Base-by-base conservation (phyloP, 2,888 invertebrate species). In the Phengaris arion region DNA sequence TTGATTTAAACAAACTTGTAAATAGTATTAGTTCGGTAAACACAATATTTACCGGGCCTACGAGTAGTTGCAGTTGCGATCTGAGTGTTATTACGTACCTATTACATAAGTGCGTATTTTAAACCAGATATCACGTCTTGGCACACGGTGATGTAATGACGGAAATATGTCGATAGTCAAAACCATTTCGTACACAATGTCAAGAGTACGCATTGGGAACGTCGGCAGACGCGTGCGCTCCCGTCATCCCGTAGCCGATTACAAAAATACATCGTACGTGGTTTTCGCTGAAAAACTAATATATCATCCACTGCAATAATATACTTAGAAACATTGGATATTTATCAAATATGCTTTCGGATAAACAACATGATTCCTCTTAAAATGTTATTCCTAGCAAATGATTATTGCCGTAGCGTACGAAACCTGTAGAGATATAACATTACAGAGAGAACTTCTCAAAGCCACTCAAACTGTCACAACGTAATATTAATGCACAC, bases 161-260 rank as follows among this genome's bases (percentile, higher is more conserved):
- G 77, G 80, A 85, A 85, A 84, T 83, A 88, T 86, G 87, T 84
- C 85, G 87, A 85, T 84, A 75, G 54, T 70, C 51, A 57, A 35
- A 54, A 74, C 48, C 68, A 22, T 51, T 80, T 79, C 81, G 81
- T 80, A 80, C 80, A 85, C 91, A 92, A 91, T 91, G 92, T 92
- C 91, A 91, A 92, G 91, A 88, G 84, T 89, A 91, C 87, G 85
- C 80, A 81, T 82, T 81, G 81, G 83, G 82, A 79, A 78, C 55
- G 55, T 13, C 68, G 59, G 46, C 15, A 51, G 74, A 74, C 75
- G 69, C 77, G 75, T 75, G 64, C 52, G 74, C 64, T 54, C 48
- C 59, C 75, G 57, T 55, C 70, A 75, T 57, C 51, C 70, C 75
- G 75, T 35, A 75, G 68, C 48, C 54, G 46, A n/a, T 69, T 9